Conservation (phyloP, 2,797 vertebrate genomes). For the Anguilla marmorata region DNA sequence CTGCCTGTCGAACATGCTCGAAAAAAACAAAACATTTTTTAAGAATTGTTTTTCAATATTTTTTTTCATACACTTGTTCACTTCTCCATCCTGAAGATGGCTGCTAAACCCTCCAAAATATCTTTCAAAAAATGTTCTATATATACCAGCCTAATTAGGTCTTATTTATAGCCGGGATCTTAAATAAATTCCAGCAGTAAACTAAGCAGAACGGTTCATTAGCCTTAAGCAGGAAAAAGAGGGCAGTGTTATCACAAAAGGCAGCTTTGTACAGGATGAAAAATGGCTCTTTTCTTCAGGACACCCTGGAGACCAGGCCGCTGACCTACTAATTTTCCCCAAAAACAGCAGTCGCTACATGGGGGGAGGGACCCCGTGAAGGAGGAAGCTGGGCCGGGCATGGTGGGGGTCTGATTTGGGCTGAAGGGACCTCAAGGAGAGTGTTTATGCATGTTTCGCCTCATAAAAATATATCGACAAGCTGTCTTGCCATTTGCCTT, state of each 20-base stretch:
- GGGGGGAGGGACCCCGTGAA: constrained; percentile 44
- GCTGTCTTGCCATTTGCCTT: constrained; percentile 20
- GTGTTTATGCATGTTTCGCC: constrained; percentile 58
- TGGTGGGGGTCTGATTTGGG: constrained; percentile 52
- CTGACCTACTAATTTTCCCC: constrained; percentile 61
- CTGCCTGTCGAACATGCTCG: constrained; percentile 14
- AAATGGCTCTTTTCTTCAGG: constrained; percentile 70
- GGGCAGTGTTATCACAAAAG: constrained; percentile 73
- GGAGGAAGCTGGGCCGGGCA: constrained; percentile 50
- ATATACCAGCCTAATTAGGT: constrained; percentile 57
- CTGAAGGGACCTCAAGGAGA: constrained; percentile 67
- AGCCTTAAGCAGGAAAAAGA: constrained; percentile 64
- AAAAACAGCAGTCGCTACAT: constrained; percentile 51
- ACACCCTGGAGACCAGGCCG: constrained; percentile 61
- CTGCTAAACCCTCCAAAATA: constrained; percentile 59
- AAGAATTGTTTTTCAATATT: not conserved
- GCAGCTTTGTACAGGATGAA: constrained; percentile 70
- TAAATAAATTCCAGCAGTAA: constrained; percentile 62
- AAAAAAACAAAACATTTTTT: not conserved
- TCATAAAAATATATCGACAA: not conserved
- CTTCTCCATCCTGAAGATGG: constrained; percentile 13
- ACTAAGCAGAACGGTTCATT: constrained; percentile 60
- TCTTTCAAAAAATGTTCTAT: constrained; percentile 54
- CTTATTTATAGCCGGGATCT: constrained; percentile 67
- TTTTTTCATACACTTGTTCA: constrained; percentile 26